Evolutionary conservation across 2,888 invertebrate genomes (phyloP).

Genomic region (Tenodera sinensis): DNA sequence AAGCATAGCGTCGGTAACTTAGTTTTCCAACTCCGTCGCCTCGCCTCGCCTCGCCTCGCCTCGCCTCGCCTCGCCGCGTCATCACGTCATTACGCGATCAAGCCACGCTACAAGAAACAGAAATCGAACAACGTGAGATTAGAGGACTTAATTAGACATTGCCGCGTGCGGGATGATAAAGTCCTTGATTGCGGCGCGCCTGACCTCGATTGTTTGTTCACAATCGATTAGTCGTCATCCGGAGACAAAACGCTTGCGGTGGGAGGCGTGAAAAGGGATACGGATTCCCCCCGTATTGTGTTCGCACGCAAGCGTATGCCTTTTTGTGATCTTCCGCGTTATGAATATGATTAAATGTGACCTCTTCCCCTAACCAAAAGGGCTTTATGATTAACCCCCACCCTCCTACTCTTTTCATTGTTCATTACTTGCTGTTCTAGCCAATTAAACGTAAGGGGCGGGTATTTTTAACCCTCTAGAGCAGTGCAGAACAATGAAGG

Average conservation of each 20-base stretch:
- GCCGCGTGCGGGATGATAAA: neutral
- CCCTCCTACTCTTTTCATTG: slow-evolving; percentile 2
- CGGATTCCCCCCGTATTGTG: neutral
- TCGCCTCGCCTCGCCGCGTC: too few relatives aligned
- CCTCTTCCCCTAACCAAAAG: neutral
- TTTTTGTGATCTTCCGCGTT: slow-evolving; percentile 1
- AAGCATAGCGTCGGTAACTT: neutral
- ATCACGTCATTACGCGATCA: neutral
- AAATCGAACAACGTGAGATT: neutral
- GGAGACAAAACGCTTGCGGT: neutral
- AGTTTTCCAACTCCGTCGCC: neutral
- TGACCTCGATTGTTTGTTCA: slow-evolving; percentile 14
- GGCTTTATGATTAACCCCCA: neutral
- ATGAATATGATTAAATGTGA: slow-evolving; percentile 16
- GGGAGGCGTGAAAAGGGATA: slow-evolving; percentile 10
- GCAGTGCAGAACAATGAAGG: neutral
- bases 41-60: too few relatives aligned
- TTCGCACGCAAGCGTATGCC: neutral
- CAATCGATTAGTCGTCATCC: slow-evolving; percentile 17
- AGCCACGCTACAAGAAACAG: neutral
- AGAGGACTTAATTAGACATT: neutral
- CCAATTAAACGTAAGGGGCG: neutral
- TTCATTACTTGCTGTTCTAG: slow-evolving; percentile 10
- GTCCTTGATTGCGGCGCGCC: neutral
- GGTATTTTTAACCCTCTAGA: neutral